These are phyloP conservation scores for Hymenochirus boettgeri DNA, from an alignment of 2,113 vertebrate species.

Conservation along the genomic window DNA sequence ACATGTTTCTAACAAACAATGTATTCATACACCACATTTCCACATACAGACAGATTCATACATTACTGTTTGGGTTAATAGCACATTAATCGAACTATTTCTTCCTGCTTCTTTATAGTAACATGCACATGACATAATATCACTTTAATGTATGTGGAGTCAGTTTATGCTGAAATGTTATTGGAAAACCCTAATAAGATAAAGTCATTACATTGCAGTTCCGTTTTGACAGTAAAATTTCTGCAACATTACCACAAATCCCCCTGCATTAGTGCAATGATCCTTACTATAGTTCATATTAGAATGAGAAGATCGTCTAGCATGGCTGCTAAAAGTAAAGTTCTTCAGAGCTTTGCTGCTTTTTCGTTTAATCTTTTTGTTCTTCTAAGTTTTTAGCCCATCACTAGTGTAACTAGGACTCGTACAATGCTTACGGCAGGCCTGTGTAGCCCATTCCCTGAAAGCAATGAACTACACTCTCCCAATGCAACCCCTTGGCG, in stretches of 20 bases:
- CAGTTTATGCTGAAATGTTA: constrained; percentile 73
- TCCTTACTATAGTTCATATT: constrained; percentile 74
- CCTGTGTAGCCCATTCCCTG: too few species aligned
- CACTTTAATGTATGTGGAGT: constrained; percentile 70
- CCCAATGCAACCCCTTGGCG: too few species aligned
- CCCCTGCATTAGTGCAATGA: constrained; percentile 79
- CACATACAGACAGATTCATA: too few species aligned
- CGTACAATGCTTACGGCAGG: too few species aligned
- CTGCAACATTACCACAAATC: constrained; percentile 82
- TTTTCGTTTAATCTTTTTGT: constrained; percentile 49
- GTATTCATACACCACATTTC: too few species aligned
- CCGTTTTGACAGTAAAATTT: constrained; percentile 82
- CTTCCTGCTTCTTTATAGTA: constrained; percentile 46
- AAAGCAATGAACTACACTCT: too few species aligned
- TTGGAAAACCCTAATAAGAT: constrained; percentile 76
- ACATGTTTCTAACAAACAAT: too few species aligned
- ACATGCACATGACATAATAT: constrained; percentile 60
- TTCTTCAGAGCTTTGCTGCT: constrained; percentile 56
- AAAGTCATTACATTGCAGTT: constrained; percentile 76
- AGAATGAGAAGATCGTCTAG: constrained; percentile 67
- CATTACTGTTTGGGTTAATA: too few species aligned
- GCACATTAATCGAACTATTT: too few species aligned
- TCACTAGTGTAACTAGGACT: too few species aligned
- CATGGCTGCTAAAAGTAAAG: constrained; percentile 60
- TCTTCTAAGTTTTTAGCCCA: constrained; percentile 21